phyloP scores from a whole-genome alignment of 2,888 invertebrate genomes.

The Keiferia lycopersicella region DNA sequence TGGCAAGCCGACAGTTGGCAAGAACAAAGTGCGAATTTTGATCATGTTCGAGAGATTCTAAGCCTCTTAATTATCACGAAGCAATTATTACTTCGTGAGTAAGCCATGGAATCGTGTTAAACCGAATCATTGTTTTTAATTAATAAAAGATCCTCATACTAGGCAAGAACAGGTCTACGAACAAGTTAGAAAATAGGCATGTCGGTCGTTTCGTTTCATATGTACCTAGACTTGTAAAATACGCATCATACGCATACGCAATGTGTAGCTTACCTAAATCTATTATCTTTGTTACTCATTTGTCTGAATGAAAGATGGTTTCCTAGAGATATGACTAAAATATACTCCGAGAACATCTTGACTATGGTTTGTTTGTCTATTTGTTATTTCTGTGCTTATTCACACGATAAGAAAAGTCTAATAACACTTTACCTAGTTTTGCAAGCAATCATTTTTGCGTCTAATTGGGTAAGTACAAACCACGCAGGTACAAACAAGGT shows the following conservation, averaged over 20 bases:
- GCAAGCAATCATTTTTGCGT: background rate
- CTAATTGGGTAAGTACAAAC: too few species aligned
- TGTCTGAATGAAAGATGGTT: slow-evolving; percentile 21
- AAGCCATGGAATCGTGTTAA: slow-evolving; percentile 3
- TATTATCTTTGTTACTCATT: slow-evolving; percentile 12
- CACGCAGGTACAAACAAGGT: background rate
- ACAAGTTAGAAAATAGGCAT: background rate
- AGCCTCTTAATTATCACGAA: slow-evolving; percentile 6
- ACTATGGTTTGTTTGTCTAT: background rate
- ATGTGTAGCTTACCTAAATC: background rate
- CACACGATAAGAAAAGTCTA: slow-evolving; percentile 7
- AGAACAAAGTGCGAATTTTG: slow-evolving; percentile 17
- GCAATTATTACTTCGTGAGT: slow-evolving; percentile 6
- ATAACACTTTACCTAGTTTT: background rate
- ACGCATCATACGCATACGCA: background rate
- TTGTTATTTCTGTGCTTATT: background rate
- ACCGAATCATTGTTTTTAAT: background rate
- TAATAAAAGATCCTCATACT: background rate
- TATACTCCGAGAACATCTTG: slow-evolving; percentile 5
- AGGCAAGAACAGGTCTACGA: slow-evolving; percentile 2
- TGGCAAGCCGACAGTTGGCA: background rate
- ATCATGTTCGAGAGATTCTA: background rate
- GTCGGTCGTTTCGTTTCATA: background rate
- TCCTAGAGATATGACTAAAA: slow-evolving; percentile 16
- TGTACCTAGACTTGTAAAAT: background rate